phyloP scores from a whole-genome alignment of 2,113 vertebrate species.

The Kryptolebias marmoratus region DNA sequence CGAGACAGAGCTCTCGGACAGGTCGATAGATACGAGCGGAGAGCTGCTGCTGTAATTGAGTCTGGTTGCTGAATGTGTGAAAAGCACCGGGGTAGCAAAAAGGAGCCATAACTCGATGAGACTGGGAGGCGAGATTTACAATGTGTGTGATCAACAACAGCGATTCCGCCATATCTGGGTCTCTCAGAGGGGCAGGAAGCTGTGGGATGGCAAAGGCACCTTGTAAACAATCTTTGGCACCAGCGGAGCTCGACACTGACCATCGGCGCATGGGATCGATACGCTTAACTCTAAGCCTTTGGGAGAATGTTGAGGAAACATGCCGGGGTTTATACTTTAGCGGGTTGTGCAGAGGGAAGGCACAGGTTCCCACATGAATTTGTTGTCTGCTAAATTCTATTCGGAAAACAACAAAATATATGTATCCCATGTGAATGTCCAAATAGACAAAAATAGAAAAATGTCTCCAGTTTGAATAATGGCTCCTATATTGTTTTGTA shows the following conservation, averaged over 20 bases:
- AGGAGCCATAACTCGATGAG: conserved; percentile 63
- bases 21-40: conserved; percentile 70
- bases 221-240: conserved; percentile 60
- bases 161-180: conserved; percentile 57
- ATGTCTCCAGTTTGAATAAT: conserved; percentile 60
- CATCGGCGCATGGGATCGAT: conserved; percentile 30
- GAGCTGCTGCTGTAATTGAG: conserved; percentile 66
- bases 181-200: conserved; percentile 38
- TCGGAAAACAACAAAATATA: conserved; percentile 31
- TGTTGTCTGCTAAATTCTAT: conserved; percentile 15
- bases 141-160: conserved; percentile 58
- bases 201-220: conserved; percentile 44
- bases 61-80: conserved; percentile 52
- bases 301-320: background rate
- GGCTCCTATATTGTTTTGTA: conserved; percentile 53
- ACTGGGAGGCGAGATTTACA: conserved; percentile 66
- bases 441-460: conserved; percentile 46
- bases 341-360: background rate
- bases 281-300: conserved; percentile 8
- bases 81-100: conserved; percentile 70
- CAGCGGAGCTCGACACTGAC: conserved; percentile 7
- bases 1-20: conserved; percentile 33
- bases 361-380: conserved; percentile 7
- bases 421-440: conserved; percentile 12
- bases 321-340: background rate